Evolutionary conservation across 1,140 invertebrate species (phyloP).

Genomic region (Zophobas atratus): DNA sequence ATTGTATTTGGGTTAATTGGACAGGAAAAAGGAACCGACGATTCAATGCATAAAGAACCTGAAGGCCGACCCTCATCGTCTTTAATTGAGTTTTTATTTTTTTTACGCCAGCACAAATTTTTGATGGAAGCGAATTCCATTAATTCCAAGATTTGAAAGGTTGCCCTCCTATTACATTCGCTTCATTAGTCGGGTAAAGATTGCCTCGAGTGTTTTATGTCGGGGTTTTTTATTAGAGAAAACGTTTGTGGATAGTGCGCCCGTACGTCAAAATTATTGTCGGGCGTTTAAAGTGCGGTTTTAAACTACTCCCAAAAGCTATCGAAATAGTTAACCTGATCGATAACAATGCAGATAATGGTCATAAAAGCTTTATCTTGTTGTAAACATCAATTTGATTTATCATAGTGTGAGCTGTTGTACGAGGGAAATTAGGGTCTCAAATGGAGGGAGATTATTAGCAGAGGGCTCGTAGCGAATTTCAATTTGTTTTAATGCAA

Average conservation of each 20-base stretch:
- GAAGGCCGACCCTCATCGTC: background rate
- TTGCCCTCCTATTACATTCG: background rate
- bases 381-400: constrained; percentile 20
- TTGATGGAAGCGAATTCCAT: background rate
- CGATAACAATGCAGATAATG: constrained; percentile 18
- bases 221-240: no score
- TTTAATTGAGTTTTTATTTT: constrained; percentile 12
- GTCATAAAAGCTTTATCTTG: background rate
- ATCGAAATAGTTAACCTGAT: constrained; percentile 9
- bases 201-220: background rate
- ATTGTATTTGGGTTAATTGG: background rate
- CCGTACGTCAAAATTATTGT: background rate
- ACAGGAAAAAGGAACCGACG: background rate
- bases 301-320: background rate
- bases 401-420: background rate
- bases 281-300: background rate
- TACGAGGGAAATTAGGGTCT: constrained; percentile 2
- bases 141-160: constrained; percentile 10
- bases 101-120: constrained; percentile 2
- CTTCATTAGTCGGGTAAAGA: background rate
- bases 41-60: background rate
- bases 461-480: background rate
- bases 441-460: constrained; percentile 7
- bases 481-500: constrained; percentile 15
- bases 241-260: no score